Evolutionary conservation across 2,888 invertebrate genomes (phyloP).

Genomic region (Acanthoscelides obtectus): DNA sequence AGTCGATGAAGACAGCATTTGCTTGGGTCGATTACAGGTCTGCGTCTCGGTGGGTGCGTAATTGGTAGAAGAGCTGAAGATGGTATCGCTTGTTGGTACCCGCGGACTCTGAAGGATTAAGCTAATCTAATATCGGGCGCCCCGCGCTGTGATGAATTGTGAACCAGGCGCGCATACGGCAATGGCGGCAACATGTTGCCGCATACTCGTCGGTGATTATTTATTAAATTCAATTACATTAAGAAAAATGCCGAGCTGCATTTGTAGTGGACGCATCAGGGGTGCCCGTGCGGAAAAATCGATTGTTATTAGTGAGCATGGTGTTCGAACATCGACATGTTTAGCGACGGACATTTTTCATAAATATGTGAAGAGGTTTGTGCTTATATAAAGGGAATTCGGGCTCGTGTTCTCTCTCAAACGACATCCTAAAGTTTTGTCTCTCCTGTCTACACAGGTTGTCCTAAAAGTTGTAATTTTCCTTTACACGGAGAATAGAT

Average conservation of each 20-base stretch:
- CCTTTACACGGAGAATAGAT: too few species aligned
- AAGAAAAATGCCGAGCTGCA: not conserved
- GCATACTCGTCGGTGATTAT: not conserved
- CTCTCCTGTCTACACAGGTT: too few species aligned
- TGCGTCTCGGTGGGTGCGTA: not conserved
- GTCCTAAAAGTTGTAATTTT: too few species aligned
- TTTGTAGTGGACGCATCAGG: not conserved
- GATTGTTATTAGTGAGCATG: not conserved
- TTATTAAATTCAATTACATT: conserved; percentile 3
- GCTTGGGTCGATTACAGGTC: not conserved
- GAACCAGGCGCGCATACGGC: not conserved
- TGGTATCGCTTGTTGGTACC: not conserved
- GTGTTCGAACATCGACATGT: not conserved
- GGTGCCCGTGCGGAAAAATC: not conserved
- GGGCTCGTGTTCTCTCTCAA: too few species aligned
- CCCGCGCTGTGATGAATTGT: conserved; percentile 1
- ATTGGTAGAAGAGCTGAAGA: not conserved
- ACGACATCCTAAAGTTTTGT: too few species aligned
- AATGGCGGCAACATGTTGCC: not conserved
- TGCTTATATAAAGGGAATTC: too few species aligned
- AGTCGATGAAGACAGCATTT: not conserved
- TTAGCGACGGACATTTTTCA: not conserved
- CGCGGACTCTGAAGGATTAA: conserved; percentile 2
- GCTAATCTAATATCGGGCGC: conserved; percentile 1
- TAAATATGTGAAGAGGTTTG: not conserved